These are phyloP conservation scores for Holothuria leucospilota DNA, from an alignment of 53 echinoderm and acorn worm species.

Conservation along the genomic window DNA sequence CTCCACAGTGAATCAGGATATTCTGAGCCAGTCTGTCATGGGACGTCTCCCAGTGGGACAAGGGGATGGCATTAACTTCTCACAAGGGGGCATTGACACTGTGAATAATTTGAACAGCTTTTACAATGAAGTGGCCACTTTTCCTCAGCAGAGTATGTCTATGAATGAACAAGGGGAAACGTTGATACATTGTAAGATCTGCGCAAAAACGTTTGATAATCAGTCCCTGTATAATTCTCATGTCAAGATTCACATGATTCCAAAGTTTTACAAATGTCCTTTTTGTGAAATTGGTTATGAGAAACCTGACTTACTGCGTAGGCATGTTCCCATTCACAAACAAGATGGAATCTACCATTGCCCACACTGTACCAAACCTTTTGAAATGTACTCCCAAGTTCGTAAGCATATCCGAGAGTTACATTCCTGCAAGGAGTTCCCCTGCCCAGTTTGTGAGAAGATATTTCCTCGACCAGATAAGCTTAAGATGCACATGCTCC, in stretches of 20 bases:
- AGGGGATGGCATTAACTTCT: background rate
- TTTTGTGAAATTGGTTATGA: slow-evolving; percentile 89
- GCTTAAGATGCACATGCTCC: slow-evolving; percentile 89
- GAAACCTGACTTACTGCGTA: slow-evolving; percentile 74
- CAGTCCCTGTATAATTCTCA: slow-evolving; percentile 81
- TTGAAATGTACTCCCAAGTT: slow-evolving; percentile 84
- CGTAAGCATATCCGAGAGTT: slow-evolving; percentile 89
- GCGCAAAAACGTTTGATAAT: slow-evolving; percentile 84
- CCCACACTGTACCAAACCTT: slow-evolving; percentile 83
- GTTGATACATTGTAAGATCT: slow-evolving; percentile 61
- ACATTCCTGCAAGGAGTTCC: slow-evolving; percentile 92
- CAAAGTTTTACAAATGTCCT: slow-evolving; percentile 89
- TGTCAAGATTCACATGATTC: slow-evolving; percentile 83
- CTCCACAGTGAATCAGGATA: background rate
- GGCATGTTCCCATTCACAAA: slow-evolving; percentile 82
- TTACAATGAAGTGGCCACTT: background rate
- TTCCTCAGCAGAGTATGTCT: slow-evolving; percentile 35
- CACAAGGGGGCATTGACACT: background rate
- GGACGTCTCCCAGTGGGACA: background rate
- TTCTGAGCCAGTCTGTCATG: slow-evolving; percentile 25
- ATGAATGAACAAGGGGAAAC: slow-evolving; percentile 39
- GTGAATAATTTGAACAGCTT: slow-evolving; percentile 12
- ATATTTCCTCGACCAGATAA: slow-evolving; percentile 95
- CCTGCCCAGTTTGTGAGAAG: slow-evolving; percentile 84
- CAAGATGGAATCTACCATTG: slow-evolving; percentile 77